Evolutionary conservation across 2,113 vertebrate species (phyloP).

Genomic region (Hippocampus zosterae): DNA sequence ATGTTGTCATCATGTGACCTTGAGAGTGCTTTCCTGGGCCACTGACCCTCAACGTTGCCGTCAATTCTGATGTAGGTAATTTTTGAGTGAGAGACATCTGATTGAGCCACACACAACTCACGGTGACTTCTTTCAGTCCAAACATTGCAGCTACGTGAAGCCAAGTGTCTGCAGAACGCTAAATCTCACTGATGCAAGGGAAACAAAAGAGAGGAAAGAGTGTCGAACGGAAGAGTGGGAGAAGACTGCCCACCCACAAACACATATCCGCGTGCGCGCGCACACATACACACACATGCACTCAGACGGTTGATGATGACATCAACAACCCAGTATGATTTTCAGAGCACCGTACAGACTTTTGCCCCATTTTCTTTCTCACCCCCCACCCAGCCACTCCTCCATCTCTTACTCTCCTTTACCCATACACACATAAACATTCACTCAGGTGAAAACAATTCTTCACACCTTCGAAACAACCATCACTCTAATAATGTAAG

Average conservation of each 20-base stretch:
- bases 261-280: constrained; percentile 1
- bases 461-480: too few relatives aligned
- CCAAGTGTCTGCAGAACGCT: constrained; percentile 16
- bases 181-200: constrained; percentile 16
- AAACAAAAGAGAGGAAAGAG: constrained; percentile 13
- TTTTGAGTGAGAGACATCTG: constrained; percentile 9
- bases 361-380: too few relatives aligned
- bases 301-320: constrained; percentile 2
- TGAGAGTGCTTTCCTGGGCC: too few relatives aligned
- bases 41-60: not conserved
- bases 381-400: too few relatives aligned
- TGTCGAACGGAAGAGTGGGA: not conserved
- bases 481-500: too few relatives aligned
- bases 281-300: constrained; percentile 6
- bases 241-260: constrained; percentile 26
- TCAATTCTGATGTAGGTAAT: constrained; percentile 13
- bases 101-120: constrained; percentile 10
- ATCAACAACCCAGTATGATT: too few relatives aligned
- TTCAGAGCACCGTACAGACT: too few relatives aligned
- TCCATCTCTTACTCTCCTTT: too few relatives aligned
- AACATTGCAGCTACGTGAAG: constrained; percentile 7
- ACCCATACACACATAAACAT: too few relatives aligned
- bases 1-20: not conserved
- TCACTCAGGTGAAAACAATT: too few relatives aligned
- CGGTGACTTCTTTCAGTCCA: constrained; percentile 22